phyloP scores from a whole-genome alignment of 2,797 vertebrate genomes.

The Salmo trutta region DNA sequence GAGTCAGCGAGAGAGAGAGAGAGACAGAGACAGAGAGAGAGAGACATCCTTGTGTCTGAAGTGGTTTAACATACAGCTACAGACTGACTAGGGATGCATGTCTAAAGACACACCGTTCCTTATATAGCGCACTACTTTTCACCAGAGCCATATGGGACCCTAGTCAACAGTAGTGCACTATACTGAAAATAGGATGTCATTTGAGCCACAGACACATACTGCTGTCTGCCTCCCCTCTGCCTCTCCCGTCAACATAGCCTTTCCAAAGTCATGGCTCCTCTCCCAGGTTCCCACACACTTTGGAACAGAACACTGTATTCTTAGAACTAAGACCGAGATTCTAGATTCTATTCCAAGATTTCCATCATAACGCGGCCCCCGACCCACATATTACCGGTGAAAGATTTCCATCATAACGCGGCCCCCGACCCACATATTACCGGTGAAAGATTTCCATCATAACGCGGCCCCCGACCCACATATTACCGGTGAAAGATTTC shows the following conservation, averaged over 20 bases:
- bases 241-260: background rate
- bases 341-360: background rate
- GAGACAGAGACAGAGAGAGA: background rate
- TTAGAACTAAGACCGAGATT: background rate
- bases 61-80: background rate
- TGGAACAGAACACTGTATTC: no score
- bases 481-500: background rate
- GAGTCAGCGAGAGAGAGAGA: background rate
- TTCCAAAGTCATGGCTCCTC: no score
- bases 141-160: background rate
- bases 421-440: background rate
- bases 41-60: background rate
- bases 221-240: background rate
- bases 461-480: no score
- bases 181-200: background rate
- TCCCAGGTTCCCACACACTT: no score
- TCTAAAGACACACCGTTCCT: no score
- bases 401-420: no score
- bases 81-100: background rate
- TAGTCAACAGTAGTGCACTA: no score
- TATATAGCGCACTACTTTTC: background rate
- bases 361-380: no score
- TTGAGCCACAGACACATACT: background rate
- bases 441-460: no score
- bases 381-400: background rate